phyloP scores from a whole-genome alignment of 2,888 invertebrate genomes.

The Callosobruchus maculatus region DNA sequence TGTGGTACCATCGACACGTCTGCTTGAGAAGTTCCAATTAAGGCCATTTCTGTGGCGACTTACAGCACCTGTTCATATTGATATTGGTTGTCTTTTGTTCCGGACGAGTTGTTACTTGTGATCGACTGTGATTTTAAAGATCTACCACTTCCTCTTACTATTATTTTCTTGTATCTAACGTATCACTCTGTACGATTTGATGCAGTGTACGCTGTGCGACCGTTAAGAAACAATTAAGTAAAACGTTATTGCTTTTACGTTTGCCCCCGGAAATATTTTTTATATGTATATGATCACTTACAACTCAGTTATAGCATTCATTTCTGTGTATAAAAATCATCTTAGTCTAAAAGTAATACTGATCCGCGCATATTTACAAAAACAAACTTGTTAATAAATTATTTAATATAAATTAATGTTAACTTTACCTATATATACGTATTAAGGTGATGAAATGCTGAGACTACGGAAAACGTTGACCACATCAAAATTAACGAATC shows the following conservation, averaged over 20 bases:
- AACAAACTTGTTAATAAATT: background rate
- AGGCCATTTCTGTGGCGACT: no score
- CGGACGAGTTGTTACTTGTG: no score
- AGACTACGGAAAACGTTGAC: background rate
- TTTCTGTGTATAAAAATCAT: background rate
- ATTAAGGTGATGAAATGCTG: background rate
- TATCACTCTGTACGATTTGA: background rate
- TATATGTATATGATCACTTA: background rate
- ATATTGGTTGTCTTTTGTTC: no score
- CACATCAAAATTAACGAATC: background rate
- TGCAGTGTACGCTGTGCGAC: background rate
- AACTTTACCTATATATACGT: background rate
- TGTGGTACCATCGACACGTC: no score
- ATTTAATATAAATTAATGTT: background rate
- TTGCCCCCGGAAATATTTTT: background rate
- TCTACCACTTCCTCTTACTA: no score
- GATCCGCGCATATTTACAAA: background rate
- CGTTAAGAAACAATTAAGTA: background rate
- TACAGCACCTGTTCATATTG: no score
- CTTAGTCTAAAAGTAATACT: background rate
- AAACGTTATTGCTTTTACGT: background rate
- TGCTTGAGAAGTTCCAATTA: no score
- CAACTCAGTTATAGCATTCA: background rate
- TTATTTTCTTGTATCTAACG: background rate
- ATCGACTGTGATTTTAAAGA: no score